These are phyloP conservation scores for Diaperis boleti DNA, from an alignment of 2,888 invertebrate species.

Conservation along the genomic window DNA sequence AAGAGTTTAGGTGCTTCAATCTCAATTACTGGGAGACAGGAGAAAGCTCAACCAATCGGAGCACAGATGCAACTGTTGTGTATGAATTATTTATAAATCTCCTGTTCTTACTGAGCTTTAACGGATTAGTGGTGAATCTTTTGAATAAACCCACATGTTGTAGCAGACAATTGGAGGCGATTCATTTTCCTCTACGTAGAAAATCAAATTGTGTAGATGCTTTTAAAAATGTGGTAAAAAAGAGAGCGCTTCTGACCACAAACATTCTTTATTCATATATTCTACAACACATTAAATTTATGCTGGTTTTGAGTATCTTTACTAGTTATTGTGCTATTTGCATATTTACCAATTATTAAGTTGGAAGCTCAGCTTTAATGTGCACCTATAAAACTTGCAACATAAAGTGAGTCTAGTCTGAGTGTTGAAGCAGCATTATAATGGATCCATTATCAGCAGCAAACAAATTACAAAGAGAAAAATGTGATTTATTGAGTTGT, in stretches of 20 bases:
- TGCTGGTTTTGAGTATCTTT: too few relatives aligned
- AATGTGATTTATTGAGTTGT: background rate
- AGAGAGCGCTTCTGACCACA: too few relatives aligned
- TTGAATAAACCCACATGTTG: too few relatives aligned
- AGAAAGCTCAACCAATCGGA: slow-evolving; percentile 3
- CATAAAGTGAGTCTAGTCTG: background rate
- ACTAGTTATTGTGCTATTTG: background rate
- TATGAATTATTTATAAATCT: slow-evolving; percentile 20
- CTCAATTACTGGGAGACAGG: slow-evolving; percentile 2
- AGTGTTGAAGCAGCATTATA: background rate
- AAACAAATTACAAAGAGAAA: background rate
- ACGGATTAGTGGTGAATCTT: background rate
- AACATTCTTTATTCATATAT: too few relatives aligned
- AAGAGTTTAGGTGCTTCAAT: slow-evolving; percentile 9
- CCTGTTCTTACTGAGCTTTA: slow-evolving; percentile 4
- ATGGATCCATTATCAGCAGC: background rate
- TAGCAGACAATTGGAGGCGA: too few relatives aligned
- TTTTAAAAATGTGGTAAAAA: too few relatives aligned
- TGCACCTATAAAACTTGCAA: background rate
- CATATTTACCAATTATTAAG: slow-evolving; percentile 15
- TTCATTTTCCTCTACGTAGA: too few relatives aligned
- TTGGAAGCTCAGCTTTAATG: slow-evolving; percentile 1
- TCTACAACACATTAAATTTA: too few relatives aligned
- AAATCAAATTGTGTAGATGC: too few relatives aligned
- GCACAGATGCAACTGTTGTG: slow-evolving; percentile 2